phyloP scores from a whole-genome alignment of 2,797 vertebrate species.

The Diglossa cyanea region DNA sequence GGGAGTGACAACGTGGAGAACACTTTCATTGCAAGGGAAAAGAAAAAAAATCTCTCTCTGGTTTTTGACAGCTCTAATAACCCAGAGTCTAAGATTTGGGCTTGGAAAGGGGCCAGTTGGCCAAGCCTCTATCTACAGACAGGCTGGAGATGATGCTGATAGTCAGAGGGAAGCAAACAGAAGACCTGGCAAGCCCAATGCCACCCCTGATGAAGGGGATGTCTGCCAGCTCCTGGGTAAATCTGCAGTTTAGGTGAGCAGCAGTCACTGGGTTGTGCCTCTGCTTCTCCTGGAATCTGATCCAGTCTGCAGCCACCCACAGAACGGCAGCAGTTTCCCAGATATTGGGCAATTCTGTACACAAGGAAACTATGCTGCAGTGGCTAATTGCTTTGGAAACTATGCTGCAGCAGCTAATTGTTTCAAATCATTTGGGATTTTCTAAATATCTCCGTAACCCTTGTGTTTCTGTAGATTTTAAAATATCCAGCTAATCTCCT shows the following conservation, averaged over 20 bases:
- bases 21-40: neutral
- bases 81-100: slow-evolving; percentile 27
- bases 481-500: neutral
- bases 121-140: neutral
- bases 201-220: neutral
- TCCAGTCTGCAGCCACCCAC: neutral
- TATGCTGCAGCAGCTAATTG: neutral
- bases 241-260: slow-evolving; percentile 12
- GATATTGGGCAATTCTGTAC: neutral
- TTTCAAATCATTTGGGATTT: neutral
- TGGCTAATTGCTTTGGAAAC: neutral
- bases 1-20: neutral
- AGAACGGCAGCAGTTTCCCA: neutral
- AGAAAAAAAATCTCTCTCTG: neutral
- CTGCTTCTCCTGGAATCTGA: neutral
- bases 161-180: slow-evolving; percentile 6
- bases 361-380: neutral
- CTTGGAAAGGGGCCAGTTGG: slow-evolving; percentile 47
- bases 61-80: slow-evolving; percentile 51
- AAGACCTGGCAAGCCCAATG: neutral
- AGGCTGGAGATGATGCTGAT: slow-evolving; percentile 39
- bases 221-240: neutral
- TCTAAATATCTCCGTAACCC: neutral
- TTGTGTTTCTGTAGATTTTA: neutral
- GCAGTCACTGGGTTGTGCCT: neutral